These are phyloP conservation scores for Calephelis perditalis DNA, from an alignment of 2,888 invertebrate genomes.

Conservation along the genomic window DNA sequence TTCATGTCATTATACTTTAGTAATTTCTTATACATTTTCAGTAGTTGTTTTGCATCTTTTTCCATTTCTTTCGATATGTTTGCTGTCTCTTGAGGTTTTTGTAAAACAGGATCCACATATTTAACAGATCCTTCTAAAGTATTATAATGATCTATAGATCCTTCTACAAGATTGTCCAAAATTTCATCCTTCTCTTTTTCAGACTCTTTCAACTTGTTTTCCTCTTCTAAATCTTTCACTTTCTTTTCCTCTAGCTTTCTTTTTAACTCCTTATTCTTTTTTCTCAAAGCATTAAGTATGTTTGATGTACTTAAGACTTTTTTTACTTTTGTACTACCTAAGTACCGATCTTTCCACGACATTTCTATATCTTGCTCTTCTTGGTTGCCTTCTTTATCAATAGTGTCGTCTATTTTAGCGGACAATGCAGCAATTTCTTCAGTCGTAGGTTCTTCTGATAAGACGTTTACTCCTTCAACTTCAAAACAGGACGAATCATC, in stretches of 20 bases:
- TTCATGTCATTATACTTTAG: constrained; percentile 60
- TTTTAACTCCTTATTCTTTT: constrained; percentile 73
- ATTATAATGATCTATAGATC: constrained; percentile 78
- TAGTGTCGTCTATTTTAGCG: constrained; percentile 68
- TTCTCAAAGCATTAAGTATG: constrained; percentile 78
- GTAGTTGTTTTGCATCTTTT: constrained; percentile 62
- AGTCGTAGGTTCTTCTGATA: constrained; percentile 65
- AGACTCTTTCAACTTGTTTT: constrained; percentile 24
- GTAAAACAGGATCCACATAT: constrained; percentile 53
- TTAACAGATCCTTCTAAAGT: constrained; percentile 54
- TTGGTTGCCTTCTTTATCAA: constrained; percentile 48
- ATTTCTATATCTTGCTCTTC: constrained; percentile 43
- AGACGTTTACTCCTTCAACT: constrained; percentile 48
- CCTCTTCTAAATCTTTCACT: constrained; percentile 32
- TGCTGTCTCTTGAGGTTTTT: constrained; percentile 29
- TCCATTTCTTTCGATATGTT: constrained; percentile 45
- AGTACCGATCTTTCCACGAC: constrained; percentile 80
- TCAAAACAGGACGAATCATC: constrained; percentile 62
- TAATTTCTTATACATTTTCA: constrained; percentile 69
- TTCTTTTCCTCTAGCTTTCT: constrained; percentile 49
- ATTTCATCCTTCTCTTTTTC: constrained; percentile 30
- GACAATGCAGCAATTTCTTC: constrained; percentile 65
- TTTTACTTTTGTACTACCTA: constrained; percentile 79
- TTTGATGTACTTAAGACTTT: constrained; percentile 69
- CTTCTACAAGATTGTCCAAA: constrained; percentile 44